Base-by-base conservation (phyloP, 2,888 invertebrate genomes). In the Watsonalla binaria region DNA sequence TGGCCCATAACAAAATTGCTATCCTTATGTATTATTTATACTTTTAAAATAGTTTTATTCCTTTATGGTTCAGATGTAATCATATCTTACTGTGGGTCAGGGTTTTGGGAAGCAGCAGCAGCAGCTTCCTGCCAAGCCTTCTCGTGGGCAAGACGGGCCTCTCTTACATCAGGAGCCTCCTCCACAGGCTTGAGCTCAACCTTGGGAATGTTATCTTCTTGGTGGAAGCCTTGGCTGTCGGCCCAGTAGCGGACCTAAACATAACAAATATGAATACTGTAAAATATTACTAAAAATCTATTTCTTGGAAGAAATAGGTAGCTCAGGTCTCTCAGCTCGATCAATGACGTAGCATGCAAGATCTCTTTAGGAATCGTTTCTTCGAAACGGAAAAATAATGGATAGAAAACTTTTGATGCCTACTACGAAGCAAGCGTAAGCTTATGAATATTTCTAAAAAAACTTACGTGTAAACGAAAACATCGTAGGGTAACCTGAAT, bases 161-260 rank as follows among this genome's bases (percentile, higher is more conserved):
- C 93, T 56, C 92, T 90, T 5, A 96, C 95, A 58, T 93, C 95
- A 0, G 94, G 94, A 0, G 94, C 93, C 74, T 95, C 95, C 60
- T 93, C 92, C 9, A 92, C 92, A 0, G 93, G 94, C 72, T 92
- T 84, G 52, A 94, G 92, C 51, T 90, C 89, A 51, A 92, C 90
- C 66, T 93, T 92, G 11, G 94, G 94, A 4, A 94, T 84, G 75
- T 95, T 95, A 71, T 95, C 95, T 56, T 94, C 93, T 60, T 95
- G 95, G 82, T 95, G 95, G 90, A 95, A 95, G n/a, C 95, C 96
- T 61, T 92, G 90, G 61, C 93, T 92, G 74, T 95, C 94, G 56
- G 95, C 94, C 92, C 94, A 95, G 79, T 95, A 95, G 59, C 93
- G 91, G 4, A 94, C 93, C 93, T 93, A 66, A 15, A 61, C 53